A percentile compares a stretch with the other conserved stretches of the same genome.
These are phyloP conservation scores for Pentamera pediparva DNA, from an alignment of 53 echinoderm and acorn worm species.

Conservation along the genomic window DNA sequence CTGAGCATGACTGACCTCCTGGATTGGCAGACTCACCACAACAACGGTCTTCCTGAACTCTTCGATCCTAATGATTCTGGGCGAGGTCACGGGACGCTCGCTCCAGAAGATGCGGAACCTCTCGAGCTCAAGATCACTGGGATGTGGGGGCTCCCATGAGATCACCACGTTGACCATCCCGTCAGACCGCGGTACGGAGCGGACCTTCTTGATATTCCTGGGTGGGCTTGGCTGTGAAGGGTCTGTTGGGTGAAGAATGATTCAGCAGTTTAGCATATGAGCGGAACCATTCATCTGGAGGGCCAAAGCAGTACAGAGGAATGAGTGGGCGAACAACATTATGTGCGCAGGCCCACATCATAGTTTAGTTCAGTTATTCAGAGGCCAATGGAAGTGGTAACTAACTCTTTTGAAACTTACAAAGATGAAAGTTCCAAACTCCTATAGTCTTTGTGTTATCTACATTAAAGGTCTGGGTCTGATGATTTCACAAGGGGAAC, in stretches of 20 bases:
- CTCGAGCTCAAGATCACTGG: constrained; percentile 58
- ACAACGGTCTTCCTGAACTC: constrained; percentile 47
- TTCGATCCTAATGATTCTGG: constrained; percentile 16
- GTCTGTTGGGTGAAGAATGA: constrained; percentile 35
- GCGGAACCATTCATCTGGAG: neutral
- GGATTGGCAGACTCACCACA: constrained; percentile 46
- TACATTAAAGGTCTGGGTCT: no score
- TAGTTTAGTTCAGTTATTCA: no score
- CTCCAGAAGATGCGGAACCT: constrained; percentile 71
- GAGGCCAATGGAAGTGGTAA: no score
- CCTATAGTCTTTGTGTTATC: no score
- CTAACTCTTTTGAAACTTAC: no score
- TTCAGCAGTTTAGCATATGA: no score
- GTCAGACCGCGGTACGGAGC: constrained; percentile 15
- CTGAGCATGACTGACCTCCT: neutral
- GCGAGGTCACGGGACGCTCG: constrained; percentile 39
- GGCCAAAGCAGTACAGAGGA: neutral
- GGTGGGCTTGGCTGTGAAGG: constrained; percentile 63
- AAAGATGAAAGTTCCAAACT: no score
- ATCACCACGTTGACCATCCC: constrained; percentile 47
- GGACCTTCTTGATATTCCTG: constrained; percentile 42
- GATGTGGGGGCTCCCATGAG: constrained; percentile 71
- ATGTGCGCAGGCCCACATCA: no score
- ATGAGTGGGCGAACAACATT: no score
- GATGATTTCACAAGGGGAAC: no score